Base-by-base conservation (phyloP, 2,888 invertebrate species). In the Nomada fabriciana region DNA sequence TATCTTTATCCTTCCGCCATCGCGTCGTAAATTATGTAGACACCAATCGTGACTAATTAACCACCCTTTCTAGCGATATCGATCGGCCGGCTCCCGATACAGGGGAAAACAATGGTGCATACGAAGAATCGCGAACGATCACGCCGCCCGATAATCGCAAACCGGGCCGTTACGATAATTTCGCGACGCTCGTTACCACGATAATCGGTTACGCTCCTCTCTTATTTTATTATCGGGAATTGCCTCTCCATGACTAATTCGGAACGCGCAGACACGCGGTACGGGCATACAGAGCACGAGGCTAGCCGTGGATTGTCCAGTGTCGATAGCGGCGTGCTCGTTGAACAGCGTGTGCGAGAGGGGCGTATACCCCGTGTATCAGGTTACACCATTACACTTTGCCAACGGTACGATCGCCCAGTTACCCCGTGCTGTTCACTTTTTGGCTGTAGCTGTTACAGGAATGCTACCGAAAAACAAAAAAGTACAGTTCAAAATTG, bases 311-410 rank as follows among this genome's bases (percentile, higher is more conserved):
- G 80, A 82, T 88, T 85, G 88, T 85, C 83, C 83, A 85, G 80
- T 73, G 60, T 74, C 88, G 89, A 90, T 91, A 89, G 85, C 85
- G 81, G 72, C 71, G 68, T 85, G 85, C 83, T 80, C 74, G 82
- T 73, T 76, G 76, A 80, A 67, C 82, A 68, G 74, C 78, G 91
- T 91, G 88, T 86, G 88, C 86, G 85, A 91, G 86, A 87, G 91
- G 92, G 93, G 93, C 92, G 92, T 91, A 90, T 86, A 88, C 88
- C 89, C 89, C 69, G 88, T 85, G 90, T 92, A 91, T 93, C 91
- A 91, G 89, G 91, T 92, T 93, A 91, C 93, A 91, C 86, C 89
- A 89, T 89, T 88, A 89, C 90, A 85, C 89, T 83, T 88, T 87
- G 88, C 89, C 90, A 91, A 90, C 89, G 90, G 87, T 90, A 90